Evolutionary conservation across 2,113 vertebrate species (phyloP), one percentile per base, ranked within the genome.

Genomic region (Proteles cristata): DNA sequence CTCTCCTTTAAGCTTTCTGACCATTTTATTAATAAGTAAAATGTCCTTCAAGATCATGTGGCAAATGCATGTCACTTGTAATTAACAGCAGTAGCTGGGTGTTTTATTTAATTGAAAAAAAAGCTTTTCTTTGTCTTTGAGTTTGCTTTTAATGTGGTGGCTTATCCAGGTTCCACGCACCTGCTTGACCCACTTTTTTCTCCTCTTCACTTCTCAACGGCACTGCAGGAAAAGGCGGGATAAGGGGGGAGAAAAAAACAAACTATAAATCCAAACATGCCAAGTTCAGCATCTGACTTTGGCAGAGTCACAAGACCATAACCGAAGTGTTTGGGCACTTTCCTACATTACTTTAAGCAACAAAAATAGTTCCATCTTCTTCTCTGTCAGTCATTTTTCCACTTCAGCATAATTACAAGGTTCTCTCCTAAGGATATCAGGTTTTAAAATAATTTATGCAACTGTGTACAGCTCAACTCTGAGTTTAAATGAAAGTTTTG

Each of bases 381-480:
- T 89, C 73, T 83, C 94, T 94, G 96, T 95, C 97, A 97, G 55
- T 98, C 96, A 97, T 94, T 68, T 71, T 94, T 88, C 81, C 48
- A 88, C 61, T 43, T 48, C 11, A 93, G 88, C 28, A 50, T 95
- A 95, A 97, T 96, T 94, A 69, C 77, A 85, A 94, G 74, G 61
- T 94, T 96, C 93, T 92, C 94, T 93, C 63, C 90, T 61, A 63
- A 90, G 94, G 96, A 96, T 93, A 94, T 93, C 61, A 79, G 66
- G 91, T 97, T 97, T 97, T 74, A 80, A 97, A 97, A 97, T 98
- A 97, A 97, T 97, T 88, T 94, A 97, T 97, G 73, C 85, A 93
- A 93, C 77, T 69, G 19, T 93, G 68, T 92, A 90, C 11, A 89
- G 94, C 88, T 96, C 85, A 88, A 95, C 88, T 95, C 84, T 63